Evolutionary conservation across 2,113 vertebrate genomes (phyloP).

Genomic region (Jaculus jaculus): DNA sequence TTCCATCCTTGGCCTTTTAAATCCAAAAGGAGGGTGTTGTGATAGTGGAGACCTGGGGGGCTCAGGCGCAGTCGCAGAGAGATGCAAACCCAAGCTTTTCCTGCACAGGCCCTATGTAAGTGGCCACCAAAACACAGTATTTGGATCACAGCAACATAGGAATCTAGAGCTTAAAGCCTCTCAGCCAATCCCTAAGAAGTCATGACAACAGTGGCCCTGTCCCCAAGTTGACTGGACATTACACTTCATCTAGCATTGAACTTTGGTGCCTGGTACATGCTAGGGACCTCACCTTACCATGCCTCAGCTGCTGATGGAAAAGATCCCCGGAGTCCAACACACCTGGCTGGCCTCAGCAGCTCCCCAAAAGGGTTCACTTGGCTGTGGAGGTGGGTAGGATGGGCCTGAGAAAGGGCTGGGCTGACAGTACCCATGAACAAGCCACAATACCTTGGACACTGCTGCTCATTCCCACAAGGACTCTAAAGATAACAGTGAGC

Average conservation of each 20-base stretch:
- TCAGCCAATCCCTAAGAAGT: neutral
- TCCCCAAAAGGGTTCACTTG: neutral
- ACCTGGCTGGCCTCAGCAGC: neutral
- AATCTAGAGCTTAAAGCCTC: neutral
- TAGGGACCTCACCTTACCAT: neutral
- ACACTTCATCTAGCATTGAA: neutral
- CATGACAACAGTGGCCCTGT: neutral
- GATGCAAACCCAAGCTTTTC: no score
- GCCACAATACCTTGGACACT: neutral
- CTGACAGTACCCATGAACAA: neutral
- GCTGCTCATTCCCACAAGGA: neutral
- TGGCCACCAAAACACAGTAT: fast-evolving
- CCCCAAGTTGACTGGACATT: no score
- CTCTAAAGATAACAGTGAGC: neutral
- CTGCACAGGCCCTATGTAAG: no score
- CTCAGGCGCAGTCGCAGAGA: no score
- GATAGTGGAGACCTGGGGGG: neutral
- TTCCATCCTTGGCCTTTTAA: neutral
- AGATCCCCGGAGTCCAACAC: neutral
- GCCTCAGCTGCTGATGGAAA: neutral
- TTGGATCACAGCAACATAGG: neutral
- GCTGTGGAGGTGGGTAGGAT: neutral
- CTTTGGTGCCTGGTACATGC: neutral
- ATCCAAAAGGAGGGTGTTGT: neutral
- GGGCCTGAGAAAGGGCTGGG: neutral